Evolutionary conservation across 2,113 vertebrate species (phyloP), one percentile per base, ranked within the genome.

Genomic region (Anguilla japonica): DNA sequence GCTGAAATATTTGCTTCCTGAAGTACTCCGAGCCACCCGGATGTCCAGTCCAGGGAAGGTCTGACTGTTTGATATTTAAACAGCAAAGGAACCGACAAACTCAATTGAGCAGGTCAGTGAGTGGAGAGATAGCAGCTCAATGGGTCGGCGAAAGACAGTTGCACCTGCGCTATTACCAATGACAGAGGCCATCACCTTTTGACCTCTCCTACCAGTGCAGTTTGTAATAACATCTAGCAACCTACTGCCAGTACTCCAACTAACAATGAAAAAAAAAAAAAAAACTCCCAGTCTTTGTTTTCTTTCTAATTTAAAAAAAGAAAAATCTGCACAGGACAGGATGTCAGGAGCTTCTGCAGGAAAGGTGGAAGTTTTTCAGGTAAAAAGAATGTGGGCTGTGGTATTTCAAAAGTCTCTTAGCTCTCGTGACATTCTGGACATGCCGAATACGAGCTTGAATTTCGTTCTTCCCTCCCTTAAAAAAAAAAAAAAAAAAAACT

Each of bases 1-100:
- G 80, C 56, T 87, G 86, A 80, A 82, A 57, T 43, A 39, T 22
- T 43, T 41, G 83, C 82, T 80, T 88, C 82, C 82, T 84, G 85
- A 57, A 83, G 46, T 63, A 39, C 50, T 39, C 15, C 20, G 26
- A 20, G 82, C 82, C 39, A 13, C 34, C 53, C 56, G 82, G 16
- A 60, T 57, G 34, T 60, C 56, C 18, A 40, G 81, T n/a, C 41
- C 41, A 82, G 81, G 41, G 11, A 50, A 26, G 18, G 20, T 41
- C 41, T 81, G 15, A 18, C 22, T 53, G 40, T 81, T 41, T 81
- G 39, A 43, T 81, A 81, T 81, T 81, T 81, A 22, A 53, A 82
- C 41, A 53, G 46, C 41, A 22, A 50, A 50, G 46, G 81, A 71
- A 46, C 39, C 46, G 81, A 82, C 43, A 46, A 82, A 82, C 81